phyloP scores from a whole-genome alignment of 2,888 invertebrate species.

The Diarsia mendica region DNA sequence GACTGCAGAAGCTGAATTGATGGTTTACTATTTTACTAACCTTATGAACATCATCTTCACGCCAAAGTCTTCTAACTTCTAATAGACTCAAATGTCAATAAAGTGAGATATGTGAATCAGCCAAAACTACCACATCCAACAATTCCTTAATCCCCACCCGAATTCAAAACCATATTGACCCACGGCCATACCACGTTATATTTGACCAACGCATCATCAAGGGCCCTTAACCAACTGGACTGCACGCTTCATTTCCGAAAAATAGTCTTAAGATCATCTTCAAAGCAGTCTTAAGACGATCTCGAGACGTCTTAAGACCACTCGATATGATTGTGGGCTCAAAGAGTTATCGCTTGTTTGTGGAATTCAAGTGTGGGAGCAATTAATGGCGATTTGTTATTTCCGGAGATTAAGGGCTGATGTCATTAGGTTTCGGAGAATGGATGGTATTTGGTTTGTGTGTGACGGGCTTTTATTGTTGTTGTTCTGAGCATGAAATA shows the following conservation, averaged over 20 bases:
- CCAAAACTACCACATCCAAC: conserved; percentile 35
- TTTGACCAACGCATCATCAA: conserved; percentile 71
- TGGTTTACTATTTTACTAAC: no score
- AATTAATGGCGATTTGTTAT: conserved; percentile 57
- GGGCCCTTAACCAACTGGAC: conserved; percentile 72
- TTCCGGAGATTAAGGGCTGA: conserved; percentile 61
- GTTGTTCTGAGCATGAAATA: neutral
- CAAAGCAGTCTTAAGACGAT: conserved; percentile 50
- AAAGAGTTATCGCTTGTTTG: conserved; percentile 65
- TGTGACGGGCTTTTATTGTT: conserved; percentile 6
- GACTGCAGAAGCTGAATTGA: no score
- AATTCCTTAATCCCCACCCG: neutral
- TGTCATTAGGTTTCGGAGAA: conserved; percentile 35
- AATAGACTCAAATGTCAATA: neutral
- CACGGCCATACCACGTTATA: conserved; percentile 57
- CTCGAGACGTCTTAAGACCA: conserved; percentile 64
- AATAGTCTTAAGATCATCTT: conserved; percentile 65
- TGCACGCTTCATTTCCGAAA: conserved; percentile 78
- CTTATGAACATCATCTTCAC: neutral
- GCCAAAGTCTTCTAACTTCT: neutral
- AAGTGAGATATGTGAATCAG: neutral
- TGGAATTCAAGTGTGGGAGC: conserved; percentile 54
- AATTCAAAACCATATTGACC: conserved; percentile 72
- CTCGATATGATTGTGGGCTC: conserved; percentile 67
- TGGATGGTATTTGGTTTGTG: conserved; percentile 2